Evolutionary conservation across 2,888 invertebrate genomes (phyloP), one percentile per base, ranked within the genome.

Genomic region (Ennomos erosarius): DNA sequence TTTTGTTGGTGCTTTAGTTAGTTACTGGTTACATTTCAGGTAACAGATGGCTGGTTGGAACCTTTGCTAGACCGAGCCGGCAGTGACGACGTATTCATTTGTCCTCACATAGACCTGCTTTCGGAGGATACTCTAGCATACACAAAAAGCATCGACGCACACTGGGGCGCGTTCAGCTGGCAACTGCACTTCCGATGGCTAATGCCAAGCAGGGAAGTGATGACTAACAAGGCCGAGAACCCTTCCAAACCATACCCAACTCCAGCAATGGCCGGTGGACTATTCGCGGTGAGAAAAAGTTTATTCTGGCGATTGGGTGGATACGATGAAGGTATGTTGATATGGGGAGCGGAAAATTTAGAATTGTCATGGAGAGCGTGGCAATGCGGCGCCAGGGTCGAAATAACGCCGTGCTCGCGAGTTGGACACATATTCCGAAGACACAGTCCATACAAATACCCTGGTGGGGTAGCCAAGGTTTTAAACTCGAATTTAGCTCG

Each of bases 81-180:
- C 12, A 88, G 85, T 50, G 92, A 92, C 46, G 91, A 91, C 55
- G 90, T 91, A 2, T 92, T 92, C 67, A 87, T 92, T 43, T 92
- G 92, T 60, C 92, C 92, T 0, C 91, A 91, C 66, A 92, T 92
- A 57, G 92, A 92, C 64, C 78, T 99, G 12, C 97, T 99, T 45
- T 98, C 98, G 62, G 98, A 99, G 78, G 97, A 99, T 72, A 98
- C 98, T 2, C 97, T 99, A 74, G 98, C 98, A 37, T 99, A 99
- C 81, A 96, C 96, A 2, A 97, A 98, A 75, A 97, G 97, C 61
- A 98, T 98, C 68, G 99, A 99, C 82, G 95, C 99, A 47, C 99
- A 99, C 76, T 98, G 98, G 97, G 99, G 99, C 4, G 99, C 98
- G 0, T 99, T 99, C 84, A 99, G 99, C 84, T 99, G 99, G 99